Conservation (phyloP, 2,888 invertebrate species). For the Leptarthrus brevirostris region DNA sequence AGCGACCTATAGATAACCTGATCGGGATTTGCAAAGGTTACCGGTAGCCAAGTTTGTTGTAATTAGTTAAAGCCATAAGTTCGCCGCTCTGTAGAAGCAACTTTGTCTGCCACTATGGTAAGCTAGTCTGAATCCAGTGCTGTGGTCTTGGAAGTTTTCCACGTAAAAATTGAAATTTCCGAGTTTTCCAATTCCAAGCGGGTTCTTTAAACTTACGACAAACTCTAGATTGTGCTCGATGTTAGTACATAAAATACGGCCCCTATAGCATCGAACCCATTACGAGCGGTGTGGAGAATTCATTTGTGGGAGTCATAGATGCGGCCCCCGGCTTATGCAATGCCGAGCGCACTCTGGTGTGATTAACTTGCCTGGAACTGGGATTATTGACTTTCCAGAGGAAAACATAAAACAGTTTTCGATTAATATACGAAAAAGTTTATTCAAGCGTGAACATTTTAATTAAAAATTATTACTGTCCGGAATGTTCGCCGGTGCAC, state of each 20-base stretch:
- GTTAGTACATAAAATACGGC: too few species aligned
- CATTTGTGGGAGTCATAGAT: too few species aligned
- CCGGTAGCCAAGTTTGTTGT: neutral
- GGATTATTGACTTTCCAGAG: conserved; percentile 8
- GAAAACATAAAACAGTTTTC: conserved; percentile 15
- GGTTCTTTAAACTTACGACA: conserved; percentile 7
- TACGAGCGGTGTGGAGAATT: neutral
- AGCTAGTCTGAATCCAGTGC: neutral
- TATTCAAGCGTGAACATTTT: conserved; percentile 15
- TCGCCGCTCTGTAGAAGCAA: neutral
- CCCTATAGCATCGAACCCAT: neutral
- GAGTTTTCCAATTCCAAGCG: neutral
- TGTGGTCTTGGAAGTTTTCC: neutral
- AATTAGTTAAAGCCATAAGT: neutral
- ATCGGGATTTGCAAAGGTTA: conserved; percentile 9
- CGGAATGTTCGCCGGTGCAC: neutral
- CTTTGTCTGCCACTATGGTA: neutral
- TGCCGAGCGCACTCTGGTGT: neutral
- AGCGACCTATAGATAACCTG: conserved; percentile 1
- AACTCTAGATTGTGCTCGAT: too few species aligned
- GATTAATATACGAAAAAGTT: conserved; percentile 24
- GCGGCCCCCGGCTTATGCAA: too few species aligned
- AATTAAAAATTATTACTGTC: conserved; percentile 30
- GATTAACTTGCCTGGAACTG: conserved; percentile 15
- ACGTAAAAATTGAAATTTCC: neutral